These are phyloP conservation scores for Sarcophaga carnaria DNA, from an alignment of 2,888 invertebrate genomes.

Conservation along the genomic window DNA sequence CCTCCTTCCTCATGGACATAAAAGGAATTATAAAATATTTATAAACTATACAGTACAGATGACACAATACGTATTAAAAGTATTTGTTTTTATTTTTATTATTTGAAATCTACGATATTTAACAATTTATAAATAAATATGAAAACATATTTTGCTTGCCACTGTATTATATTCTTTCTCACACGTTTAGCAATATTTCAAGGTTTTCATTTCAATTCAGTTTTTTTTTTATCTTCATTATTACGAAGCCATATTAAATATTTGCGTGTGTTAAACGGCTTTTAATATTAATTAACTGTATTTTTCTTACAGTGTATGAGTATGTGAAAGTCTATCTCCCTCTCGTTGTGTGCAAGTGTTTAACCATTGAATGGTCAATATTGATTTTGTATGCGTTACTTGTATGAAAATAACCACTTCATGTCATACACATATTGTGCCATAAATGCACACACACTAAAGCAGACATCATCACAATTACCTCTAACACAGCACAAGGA, in stretches of 20 bases:
- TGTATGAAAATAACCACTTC: not conserved
- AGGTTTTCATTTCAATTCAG: not conserved
- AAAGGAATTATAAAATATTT: too few species aligned
- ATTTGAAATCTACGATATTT: too few species aligned
- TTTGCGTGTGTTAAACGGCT: constrained; percentile 9
- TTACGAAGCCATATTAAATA: constrained; percentile 43
- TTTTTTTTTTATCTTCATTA: not conserved
- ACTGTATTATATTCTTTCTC: too few species aligned
- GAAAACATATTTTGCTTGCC: too few species aligned
- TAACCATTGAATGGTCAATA: not conserved
- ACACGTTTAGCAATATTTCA: too few species aligned
- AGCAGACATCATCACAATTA: not conserved
- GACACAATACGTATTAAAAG: too few species aligned
- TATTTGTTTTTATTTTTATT: too few species aligned
- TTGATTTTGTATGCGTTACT: constrained; percentile 17
- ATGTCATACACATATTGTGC: not conserved
- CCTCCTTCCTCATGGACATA: too few species aligned
- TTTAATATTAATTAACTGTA: constrained; percentile 5
- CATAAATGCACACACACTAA: not conserved
- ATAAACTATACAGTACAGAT: too few species aligned
- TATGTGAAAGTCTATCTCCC: not conserved
- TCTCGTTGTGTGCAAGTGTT: not conserved
- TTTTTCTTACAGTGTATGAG: not conserved
- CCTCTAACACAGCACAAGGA: not conserved
- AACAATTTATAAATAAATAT: too few species aligned